A percentile compares a stretch with the other conserved stretches of the same genome.
Evolutionary conservation across 2,797 vertebrate species (phyloP).

Genomic region (Poeciliopsis infans): DNA sequence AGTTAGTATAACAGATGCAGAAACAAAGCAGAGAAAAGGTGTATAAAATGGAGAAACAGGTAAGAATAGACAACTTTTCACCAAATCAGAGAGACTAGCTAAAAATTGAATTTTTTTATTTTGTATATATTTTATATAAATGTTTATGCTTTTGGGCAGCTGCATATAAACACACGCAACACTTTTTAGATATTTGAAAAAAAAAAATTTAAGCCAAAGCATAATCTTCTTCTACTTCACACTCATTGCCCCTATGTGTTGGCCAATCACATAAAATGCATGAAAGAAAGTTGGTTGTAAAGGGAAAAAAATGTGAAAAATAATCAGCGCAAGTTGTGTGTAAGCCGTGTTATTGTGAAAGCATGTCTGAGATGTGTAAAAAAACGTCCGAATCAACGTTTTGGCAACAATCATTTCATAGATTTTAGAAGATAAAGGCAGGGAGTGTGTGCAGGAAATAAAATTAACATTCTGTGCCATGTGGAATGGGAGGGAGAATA

Average conservation of each 20-base stretch:
- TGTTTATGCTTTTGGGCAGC: background rate
- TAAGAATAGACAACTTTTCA: background rate
- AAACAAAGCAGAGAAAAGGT: background rate
- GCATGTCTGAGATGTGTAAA: constrained; percentile 17
- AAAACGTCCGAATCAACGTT: constrained; percentile 23
- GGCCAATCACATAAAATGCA: background rate
- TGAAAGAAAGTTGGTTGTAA: background rate
- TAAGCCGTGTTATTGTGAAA: constrained; percentile 32
- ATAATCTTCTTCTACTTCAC: background rate
- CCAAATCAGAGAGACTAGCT: background rate
- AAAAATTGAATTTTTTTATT: background rate
- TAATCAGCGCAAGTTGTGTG: background rate
- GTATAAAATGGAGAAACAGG: background rate
- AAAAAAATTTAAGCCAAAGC: background rate
- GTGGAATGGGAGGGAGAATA: background rate
- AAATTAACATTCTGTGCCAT: constrained; percentile 7
- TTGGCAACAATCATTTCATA: constrained; percentile 42
- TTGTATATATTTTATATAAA: background rate
- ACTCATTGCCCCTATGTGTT: background rate
- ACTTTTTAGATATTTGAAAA: background rate
- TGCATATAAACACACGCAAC: background rate
- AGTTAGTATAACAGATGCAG: background rate
- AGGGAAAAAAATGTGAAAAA: background rate
- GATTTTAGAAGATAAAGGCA: background rate
- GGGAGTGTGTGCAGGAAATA: constrained; percentile 8